Percentiles rank a stretch among this genome's conserved stretches.
phyloP scores from a whole-genome alignment of 2,888 invertebrate genomes.

The Ennomos quercinarius region DNA sequence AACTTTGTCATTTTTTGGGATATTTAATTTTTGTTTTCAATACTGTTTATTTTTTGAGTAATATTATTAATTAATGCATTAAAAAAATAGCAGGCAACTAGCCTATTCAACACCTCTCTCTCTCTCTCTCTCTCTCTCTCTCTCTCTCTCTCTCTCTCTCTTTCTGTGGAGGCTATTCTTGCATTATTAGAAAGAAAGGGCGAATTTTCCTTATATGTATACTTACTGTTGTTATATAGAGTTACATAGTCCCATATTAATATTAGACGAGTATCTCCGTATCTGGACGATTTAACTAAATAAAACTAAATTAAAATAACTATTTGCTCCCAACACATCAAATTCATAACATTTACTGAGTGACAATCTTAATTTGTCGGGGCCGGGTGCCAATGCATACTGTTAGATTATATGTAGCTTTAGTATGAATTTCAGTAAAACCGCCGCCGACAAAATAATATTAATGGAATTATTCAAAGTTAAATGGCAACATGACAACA shows the following conservation, averaged over 20 bases:
- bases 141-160: too few relatives aligned
- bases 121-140: too few relatives aligned
- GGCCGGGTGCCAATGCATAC: not conserved
- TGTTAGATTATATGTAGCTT: not conserved
- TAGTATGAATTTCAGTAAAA: not conserved
- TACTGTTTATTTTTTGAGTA: too few relatives aligned
- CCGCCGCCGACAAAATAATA: conserved; percentile 22
- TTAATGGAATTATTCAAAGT: conserved; percentile 35
- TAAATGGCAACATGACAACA: conserved; percentile 59
- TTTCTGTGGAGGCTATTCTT: too few relatives aligned
- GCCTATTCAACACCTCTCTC: too few relatives aligned
- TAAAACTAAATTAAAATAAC: conserved; percentile 39
- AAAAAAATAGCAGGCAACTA: too few relatives aligned
- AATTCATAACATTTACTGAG: conserved; percentile 33
- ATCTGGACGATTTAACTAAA: conserved; percentile 32
- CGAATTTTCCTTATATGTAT: too few relatives aligned
- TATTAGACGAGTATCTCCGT: conserved; percentile 12
- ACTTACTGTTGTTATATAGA: conserved; percentile 8
- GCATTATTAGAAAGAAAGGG: too few relatives aligned
- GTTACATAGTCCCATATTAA: conserved; percentile 2
- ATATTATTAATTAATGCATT: too few relatives aligned
- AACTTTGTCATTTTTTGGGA: too few relatives aligned
- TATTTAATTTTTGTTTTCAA: too few relatives aligned
- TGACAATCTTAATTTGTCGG: conserved; percentile 13
- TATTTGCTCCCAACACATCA: conserved; percentile 44